phyloP scores from a whole-genome alignment of 2,113 vertebrate genomes.

The Anseranas semipalmata region DNA sequence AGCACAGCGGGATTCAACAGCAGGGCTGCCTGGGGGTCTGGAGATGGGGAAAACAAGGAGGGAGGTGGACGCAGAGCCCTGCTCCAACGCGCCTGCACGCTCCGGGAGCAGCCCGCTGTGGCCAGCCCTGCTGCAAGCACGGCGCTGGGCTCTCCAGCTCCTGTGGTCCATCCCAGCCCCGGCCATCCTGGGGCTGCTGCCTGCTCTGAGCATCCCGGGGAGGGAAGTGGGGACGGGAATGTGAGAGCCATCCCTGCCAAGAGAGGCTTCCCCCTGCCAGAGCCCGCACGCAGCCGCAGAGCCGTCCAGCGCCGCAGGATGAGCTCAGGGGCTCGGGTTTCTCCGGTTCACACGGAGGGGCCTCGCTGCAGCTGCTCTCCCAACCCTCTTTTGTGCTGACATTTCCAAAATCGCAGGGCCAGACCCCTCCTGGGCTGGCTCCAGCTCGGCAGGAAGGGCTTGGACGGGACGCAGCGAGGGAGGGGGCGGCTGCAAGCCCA shows the following conservation, averaged over 20 bases:
- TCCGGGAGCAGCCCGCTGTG: too few relatives aligned
- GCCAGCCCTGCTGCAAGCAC: neutral
- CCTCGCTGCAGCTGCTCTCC: neutral
- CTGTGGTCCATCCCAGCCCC: neutral
- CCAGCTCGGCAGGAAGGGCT: neutral
- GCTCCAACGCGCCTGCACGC: neutral
- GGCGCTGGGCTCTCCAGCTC: too few relatives aligned
- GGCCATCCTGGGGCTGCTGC: neutral
- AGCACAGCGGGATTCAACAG: neutral
- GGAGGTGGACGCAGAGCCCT: neutral
- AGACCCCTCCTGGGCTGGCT: neutral
- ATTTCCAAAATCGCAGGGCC: neutral
- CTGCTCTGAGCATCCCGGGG: too few relatives aligned
- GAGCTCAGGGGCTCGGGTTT: neutral
- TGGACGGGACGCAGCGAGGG: rapidly evolving
- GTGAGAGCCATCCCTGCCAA: too few relatives aligned
- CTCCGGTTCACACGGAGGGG: neutral
- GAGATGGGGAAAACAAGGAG: neutral
- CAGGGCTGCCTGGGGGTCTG: too few relatives aligned
- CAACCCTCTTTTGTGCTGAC: neutral
- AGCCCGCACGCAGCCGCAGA: too few relatives aligned
- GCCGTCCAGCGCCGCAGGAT: neutral
- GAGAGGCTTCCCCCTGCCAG: too few relatives aligned
- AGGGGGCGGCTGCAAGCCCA: neutral
- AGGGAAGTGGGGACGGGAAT: too few relatives aligned